phyloP scores from a whole-genome alignment of 1,140 invertebrate species.

The Bathynomus jamesi region DNA sequence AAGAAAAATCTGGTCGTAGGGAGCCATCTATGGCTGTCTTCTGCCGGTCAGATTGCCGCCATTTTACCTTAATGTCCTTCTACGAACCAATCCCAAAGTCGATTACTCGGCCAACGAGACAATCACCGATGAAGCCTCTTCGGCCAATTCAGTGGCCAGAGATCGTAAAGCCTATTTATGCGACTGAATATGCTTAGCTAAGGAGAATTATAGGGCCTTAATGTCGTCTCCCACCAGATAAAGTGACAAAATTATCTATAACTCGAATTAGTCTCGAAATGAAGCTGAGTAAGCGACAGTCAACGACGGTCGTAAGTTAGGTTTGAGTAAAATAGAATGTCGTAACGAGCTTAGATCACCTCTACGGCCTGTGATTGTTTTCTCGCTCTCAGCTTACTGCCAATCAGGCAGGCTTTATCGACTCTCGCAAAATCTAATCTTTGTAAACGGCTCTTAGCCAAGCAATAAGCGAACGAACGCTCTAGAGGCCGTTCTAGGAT shows the following conservation, averaged over 20 bases:
- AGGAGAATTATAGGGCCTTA: slow-evolving; percentile 24
- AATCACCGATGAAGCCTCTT: slow-evolving; percentile 24
- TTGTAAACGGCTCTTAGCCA: slow-evolving; percentile 26
- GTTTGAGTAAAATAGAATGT: slow-evolving; percentile 5
- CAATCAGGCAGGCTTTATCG: slow-evolving; percentile 34
- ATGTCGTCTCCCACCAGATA: slow-evolving; percentile 17
- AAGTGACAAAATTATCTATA: slow-evolving; percentile 25
- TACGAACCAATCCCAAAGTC: slow-evolving; percentile 29
- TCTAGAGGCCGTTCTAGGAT: slow-evolving; percentile 19
- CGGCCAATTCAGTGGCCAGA: slow-evolving; percentile 16
- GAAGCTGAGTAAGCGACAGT: slow-evolving; percentile 21
- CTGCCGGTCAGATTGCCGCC: slow-evolving; percentile 24
- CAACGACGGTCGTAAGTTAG: slow-evolving; percentile 19
- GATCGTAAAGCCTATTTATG: slow-evolving; percentile 19
- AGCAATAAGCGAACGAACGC: slow-evolving; percentile 23
- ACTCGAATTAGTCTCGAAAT: slow-evolving; percentile 13
- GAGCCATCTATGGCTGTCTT: slow-evolving; percentile 8
- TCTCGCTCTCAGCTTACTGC: slow-evolving; percentile 28
- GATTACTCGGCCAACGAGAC: slow-evolving; percentile 29
- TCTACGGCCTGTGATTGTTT: slow-evolving; percentile 23
- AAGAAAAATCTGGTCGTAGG: not conserved
- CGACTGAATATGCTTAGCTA: slow-evolving; percentile 26
- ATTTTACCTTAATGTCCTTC: slow-evolving; percentile 31
- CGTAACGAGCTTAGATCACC: slow-evolving; percentile 8
- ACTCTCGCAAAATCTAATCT: slow-evolving; percentile 32